Percentiles rank a stretch among this genome's conserved stretches.
phyloP scores from a whole-genome alignment of 2,797 vertebrate species.

The Leucoraja ocellata region DNA sequence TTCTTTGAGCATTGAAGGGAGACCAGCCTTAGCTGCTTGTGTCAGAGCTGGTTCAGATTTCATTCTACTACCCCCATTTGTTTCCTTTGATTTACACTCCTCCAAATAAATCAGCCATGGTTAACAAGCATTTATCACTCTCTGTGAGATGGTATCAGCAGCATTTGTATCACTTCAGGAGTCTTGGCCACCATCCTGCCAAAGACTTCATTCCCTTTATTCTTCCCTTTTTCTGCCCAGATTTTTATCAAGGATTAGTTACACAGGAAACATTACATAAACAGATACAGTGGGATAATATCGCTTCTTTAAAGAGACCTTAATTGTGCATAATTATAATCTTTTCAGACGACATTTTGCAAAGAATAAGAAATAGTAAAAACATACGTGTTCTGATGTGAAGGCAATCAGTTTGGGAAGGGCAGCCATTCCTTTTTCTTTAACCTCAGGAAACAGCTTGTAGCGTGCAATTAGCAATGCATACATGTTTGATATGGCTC shows the following conservation, averaged over 20 bases:
- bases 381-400: conserved; percentile 89
- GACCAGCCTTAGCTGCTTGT: no score
- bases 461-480: conserved; percentile 97
- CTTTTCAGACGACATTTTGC: conserved; percentile 39
- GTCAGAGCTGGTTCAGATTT: no score
- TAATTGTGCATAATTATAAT: background rate
- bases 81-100: no score
- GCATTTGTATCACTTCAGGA: no score
- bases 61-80: no score
- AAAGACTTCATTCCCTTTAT: no score
- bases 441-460: conserved; percentile 99
- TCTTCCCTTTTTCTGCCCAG: no score
- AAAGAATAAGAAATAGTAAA: conserved; percentile 42
- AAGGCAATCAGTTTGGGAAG: conserved; percentile 89
- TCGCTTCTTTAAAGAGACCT: background rate
- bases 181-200: no score
- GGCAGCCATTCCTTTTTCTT: conserved; percentile 98
- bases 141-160: no score
- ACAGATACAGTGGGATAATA: background rate
- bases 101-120: no score
- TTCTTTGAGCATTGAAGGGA: no score
- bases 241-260: background rate
- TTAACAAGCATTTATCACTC: no score
- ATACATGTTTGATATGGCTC: conserved; percentile 98
- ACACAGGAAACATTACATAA: background rate